Conservation (phyloP, 1,140 invertebrate species). For the Glossosoma conforme region DNA sequence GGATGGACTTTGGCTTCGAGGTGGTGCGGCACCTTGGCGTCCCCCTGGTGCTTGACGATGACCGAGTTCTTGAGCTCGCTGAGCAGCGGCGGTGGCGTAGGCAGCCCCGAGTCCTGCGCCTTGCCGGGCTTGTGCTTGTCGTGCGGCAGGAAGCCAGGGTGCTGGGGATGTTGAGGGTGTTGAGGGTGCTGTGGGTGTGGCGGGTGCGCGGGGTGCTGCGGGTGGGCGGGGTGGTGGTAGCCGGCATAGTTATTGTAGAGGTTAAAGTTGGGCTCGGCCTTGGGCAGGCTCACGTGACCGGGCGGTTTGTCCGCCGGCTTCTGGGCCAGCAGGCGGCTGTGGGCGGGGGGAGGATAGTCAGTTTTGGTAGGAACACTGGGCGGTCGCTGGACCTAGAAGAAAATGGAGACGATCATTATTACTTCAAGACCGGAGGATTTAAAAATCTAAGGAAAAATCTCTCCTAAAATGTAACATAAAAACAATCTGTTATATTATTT, state of each 20-base stretch:
- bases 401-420: slow-evolving; percentile 9
- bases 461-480: too few species aligned
- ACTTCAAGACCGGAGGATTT: too few species aligned
- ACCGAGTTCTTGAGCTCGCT: slow-evolving; percentile 69
- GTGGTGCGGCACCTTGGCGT: slow-evolving; percentile 56
- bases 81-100: slow-evolving; percentile 57
- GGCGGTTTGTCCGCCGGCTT: slow-evolving; percentile 53
- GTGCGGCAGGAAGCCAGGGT: slow-evolving; percentile 36
- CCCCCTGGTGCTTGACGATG: slow-evolving; percentile 75
- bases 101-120: slow-evolving; percentile 47
- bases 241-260: slow-evolving; percentile 65
- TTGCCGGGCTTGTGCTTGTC: slow-evolving; percentile 37
- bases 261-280: slow-evolving; percentile 69
- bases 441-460: too few species aligned
- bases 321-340: slow-evolving; percentile 44
- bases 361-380: slow-evolving; percentile 51
- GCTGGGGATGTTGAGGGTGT: slow-evolving; percentile 24
- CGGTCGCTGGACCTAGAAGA: slow-evolving; percentile 37
- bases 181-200: slow-evolving; percentile 19
- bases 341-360: slow-evolving; percentile 55
- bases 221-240: slow-evolving; percentile 48
- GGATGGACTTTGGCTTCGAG: slow-evolving; percentile 53
- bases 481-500: too few species aligned
- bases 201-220: slow-evolving; percentile 21
- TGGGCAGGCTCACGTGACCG: slow-evolving; percentile 55